Conservation (phyloP, 1,140 invertebrate species). For the Drosophila persimilis region DNA sequence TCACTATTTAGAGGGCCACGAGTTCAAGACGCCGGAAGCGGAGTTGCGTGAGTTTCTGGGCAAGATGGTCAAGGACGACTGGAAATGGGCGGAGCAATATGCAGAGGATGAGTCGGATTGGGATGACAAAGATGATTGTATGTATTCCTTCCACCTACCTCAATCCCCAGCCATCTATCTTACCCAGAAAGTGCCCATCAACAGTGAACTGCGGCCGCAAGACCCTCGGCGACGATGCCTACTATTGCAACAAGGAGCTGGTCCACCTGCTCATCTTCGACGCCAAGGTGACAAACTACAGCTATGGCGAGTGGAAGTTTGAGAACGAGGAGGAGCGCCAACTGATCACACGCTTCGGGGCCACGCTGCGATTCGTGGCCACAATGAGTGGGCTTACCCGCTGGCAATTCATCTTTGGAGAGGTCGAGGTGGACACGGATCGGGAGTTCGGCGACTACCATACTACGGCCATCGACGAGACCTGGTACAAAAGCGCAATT, state of each 20-base stretch:
- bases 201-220: constrained; percentile 86
- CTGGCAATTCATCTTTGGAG: constrained; percentile 89
- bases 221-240: constrained; percentile 87
- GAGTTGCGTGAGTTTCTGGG: constrained; percentile 90
- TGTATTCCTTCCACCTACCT: not conserved
- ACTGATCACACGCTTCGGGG: constrained; percentile 87
- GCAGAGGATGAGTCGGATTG: constrained; percentile 70
- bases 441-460: constrained; percentile 92
- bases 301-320: constrained; percentile 87
- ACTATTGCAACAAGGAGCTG: constrained; percentile 93
- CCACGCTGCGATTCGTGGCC: constrained; percentile 90
- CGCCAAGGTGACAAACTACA: constrained; percentile 90
- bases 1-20: constrained; percentile 90
- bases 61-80: constrained; percentile 85
- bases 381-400: constrained; percentile 94
- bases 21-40: constrained; percentile 88
- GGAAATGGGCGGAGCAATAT: constrained; percentile 86
- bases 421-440: constrained; percentile 81
- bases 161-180: too few species aligned
- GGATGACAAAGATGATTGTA: constrained; percentile 67
- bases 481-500: constrained; percentile 96
- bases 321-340: constrained; percentile 84
- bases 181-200: not conserved
- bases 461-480: constrained; percentile 92
- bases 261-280: constrained; percentile 94